Evolutionary conservation across 2,888 invertebrate species (phyloP), one percentile per base, ranked within the genome.

Genomic region (Ptilodon capucinus): DNA sequence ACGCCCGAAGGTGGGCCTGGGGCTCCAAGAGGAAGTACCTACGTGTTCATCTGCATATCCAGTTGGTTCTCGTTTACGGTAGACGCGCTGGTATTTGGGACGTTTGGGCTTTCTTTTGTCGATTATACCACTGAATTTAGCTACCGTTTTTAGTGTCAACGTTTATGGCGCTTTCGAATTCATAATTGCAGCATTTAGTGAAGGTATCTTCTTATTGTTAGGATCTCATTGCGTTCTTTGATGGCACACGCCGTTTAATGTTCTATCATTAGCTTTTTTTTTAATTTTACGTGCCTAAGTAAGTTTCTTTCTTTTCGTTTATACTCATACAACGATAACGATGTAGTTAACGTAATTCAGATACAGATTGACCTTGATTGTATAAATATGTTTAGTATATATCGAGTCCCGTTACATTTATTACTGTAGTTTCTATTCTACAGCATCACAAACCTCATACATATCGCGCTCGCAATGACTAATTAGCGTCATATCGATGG

Each of bases 61-160:
- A 62, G 64, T 71, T 68, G 68, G 60, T 70, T 66, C 64, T 62
- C 70, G 54, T 73, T 71, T 68, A 71, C 74, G 73, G 71, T 71
- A 65, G 60, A 71, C 63, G 69, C 58, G 48, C 58, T 44, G 75
- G 73, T 78, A 79, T 84, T 76, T 75, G 60, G 76, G 71, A 66
- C 79, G 63, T 51, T 60, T 50, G 55, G 56, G 64, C 68, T 63
- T 69, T 66, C 61, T 57, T 68, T 71, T 64, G 62, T 57, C 55
- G 50, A 57, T 48, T 54, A 44, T 46, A 55, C 54, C 54, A 51
- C 63, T 40, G 57, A 53, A 54, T 47, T 32, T 52, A 32, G 51
- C 50, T 48, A 53, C 46, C 19, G 35, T 39, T 39, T 13, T 19
- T 38, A 38, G 38, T 38, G 38, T 28, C 41, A 28, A 16, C 23